Percentiles rank a stretch among this genome's conserved stretches.
Evolutionary conservation across 2,888 invertebrate genomes (phyloP).

Genomic region (Griposia aprilina): DNA sequence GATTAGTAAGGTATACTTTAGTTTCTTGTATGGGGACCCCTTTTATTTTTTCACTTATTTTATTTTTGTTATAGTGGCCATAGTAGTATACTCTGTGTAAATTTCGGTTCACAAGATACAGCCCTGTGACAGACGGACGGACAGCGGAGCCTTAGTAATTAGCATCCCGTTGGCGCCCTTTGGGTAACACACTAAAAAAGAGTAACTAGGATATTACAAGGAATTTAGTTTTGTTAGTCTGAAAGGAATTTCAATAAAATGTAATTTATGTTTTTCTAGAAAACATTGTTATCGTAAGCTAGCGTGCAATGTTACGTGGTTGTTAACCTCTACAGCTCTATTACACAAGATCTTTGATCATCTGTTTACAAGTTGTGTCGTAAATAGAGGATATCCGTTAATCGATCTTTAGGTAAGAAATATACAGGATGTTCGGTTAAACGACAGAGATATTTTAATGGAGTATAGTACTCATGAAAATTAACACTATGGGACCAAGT

Average conservation of each 20-base stretch:
- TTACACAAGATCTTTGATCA: slow-evolving; percentile 14
- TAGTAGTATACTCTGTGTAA: neutral
- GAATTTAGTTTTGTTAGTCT: slow-evolving; percentile 6
- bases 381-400: slow-evolving; percentile 13
- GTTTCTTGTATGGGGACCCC: too few species aligned
- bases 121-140: neutral
- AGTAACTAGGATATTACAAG: neutral
- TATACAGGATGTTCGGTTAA: neutral
- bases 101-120: neutral
- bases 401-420: neutral
- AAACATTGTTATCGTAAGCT: slow-evolving; percentile 13
- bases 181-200: neutral
- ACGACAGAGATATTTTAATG: neutral
- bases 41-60: too few species aligned
- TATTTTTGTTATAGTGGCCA: neutral
- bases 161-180: neutral
- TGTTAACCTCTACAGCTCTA: slow-evolving; percentile 25
- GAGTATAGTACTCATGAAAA: neutral
- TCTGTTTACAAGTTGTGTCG: slow-evolving; percentile 4
- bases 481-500: neutral
- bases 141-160: neutral
- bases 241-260: neutral
- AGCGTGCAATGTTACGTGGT: neutral
- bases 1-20: neutral
- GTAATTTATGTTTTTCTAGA: slow-evolving; percentile 5